A percentile compares a stretch with the other conserved stretches of the same genome.
Evolutionary conservation across 2,113 vertebrate genomes (phyloP).

Genomic region (Sphaerodactylus townsendi): DNA sequence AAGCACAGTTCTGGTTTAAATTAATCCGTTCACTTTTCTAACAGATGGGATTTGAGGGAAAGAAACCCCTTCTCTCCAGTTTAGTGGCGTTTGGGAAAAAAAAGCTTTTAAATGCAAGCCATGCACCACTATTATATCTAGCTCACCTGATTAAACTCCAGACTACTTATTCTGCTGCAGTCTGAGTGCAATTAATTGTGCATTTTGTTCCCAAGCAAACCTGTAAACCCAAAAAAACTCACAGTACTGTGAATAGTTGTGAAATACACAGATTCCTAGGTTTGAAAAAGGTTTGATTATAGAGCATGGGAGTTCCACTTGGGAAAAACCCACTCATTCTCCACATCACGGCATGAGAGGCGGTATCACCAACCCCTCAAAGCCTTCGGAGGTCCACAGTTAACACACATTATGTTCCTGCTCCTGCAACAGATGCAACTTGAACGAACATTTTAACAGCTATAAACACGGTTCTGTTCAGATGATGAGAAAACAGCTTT

Average conservation of each 20-base stretch:
- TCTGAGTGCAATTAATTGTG: not conserved
- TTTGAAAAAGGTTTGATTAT: too few species aligned
- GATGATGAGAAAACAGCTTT: not conserved
- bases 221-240: constrained; percentile 14
- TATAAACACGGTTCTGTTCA: not conserved
- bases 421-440: not conserved
- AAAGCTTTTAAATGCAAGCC: constrained; percentile 34
- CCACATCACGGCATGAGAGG: not conserved
- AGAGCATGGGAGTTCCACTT: too few species aligned
- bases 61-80: not conserved
- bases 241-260: not conserved
- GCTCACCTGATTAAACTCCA: not conserved
- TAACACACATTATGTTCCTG: not conserved
- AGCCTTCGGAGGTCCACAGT: not conserved
- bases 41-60: not conserved
- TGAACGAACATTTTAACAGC: not conserved
- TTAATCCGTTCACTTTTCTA: constrained; percentile 5
- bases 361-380: too few species aligned
- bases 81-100: constrained; percentile 21
- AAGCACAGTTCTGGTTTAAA: constrained; percentile 16
- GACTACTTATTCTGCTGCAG: not conserved
- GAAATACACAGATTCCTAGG: not conserved
- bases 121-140: constrained; percentile 11
- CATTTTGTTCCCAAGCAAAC: not conserved
- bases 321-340: not conserved